Evolutionary conservation across 2,797 vertebrate genomes (phyloP).

Genomic region (Poecilia gillii): DNA sequence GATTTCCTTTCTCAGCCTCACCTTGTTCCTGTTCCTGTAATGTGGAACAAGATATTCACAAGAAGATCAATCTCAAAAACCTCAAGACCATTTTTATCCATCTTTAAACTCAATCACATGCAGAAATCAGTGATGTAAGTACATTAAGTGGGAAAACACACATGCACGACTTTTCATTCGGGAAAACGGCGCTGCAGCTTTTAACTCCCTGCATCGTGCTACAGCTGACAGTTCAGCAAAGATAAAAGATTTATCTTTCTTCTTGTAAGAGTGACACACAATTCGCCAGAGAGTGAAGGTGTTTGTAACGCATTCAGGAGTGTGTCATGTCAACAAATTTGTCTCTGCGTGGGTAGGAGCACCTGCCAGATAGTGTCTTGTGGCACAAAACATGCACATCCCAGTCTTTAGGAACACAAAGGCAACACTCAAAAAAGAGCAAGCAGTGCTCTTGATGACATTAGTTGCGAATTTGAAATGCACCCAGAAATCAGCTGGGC

Average conservation of each 20-base stretch:
- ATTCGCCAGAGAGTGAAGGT: slow-evolving; percentile 49
- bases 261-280: slow-evolving; percentile 59
- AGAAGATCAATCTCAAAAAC: not conserved
- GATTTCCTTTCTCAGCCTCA: slow-evolving; percentile 21
- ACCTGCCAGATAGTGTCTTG: slow-evolving; percentile 38
- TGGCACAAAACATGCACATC: slow-evolving; percentile 14
- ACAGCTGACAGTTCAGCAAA: slow-evolving; percentile 54
- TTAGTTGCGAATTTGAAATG: not conserved
- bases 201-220: slow-evolving; percentile 54
- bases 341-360: slow-evolving; percentile 48
- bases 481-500: not conserved
- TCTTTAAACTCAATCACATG: slow-evolving; percentile 3
- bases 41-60: not conserved
- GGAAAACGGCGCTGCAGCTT: slow-evolving; percentile 22
- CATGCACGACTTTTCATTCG: not conserved
- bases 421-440: slow-evolving; percentile 1
- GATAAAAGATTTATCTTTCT: slow-evolving; percentile 65
- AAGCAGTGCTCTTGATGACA: not conserved
- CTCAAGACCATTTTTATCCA: slow-evolving; percentile 66
- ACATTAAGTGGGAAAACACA: not conserved
- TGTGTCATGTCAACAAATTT: slow-evolving; percentile 59
- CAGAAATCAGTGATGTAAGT: not conserved
- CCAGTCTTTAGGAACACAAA: slow-evolving; percentile 16
- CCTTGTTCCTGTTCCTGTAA: slow-evolving; percentile 16
- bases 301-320: slow-evolving; percentile 57